phyloP scores from a whole-genome alignment of 2,888 invertebrate species.

The Drosophila kuntzei region DNA sequence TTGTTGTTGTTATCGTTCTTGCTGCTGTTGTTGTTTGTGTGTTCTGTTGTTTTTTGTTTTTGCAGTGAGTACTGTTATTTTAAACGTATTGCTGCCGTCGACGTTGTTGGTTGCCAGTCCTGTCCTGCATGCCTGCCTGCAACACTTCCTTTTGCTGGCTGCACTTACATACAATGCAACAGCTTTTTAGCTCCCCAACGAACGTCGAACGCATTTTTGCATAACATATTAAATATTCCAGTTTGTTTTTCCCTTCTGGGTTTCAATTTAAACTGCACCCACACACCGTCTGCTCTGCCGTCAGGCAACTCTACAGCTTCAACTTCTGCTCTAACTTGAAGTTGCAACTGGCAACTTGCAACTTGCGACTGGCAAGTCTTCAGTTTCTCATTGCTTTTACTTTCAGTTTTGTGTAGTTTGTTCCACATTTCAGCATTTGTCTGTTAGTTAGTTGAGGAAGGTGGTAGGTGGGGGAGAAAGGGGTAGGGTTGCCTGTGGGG shows the following conservation, averaged over 20 bases:
- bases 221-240: slow-evolving; percentile 80
- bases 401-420: slow-evolving; percentile 52
- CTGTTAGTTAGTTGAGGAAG: slow-evolving; percentile 29
- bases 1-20: slow-evolving; percentile 41
- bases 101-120: slow-evolving; percentile 6
- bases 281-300: slow-evolving; percentile 21
- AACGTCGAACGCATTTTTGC: slow-evolving; percentile 72
- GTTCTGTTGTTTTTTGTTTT: slow-evolving; percentile 28
- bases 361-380: slow-evolving; percentile 43
- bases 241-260: slow-evolving; percentile 71
- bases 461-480: neutral
- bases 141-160: slow-evolving; percentile 22
- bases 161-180: slow-evolving; percentile 37
- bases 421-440: slow-evolving; percentile 72
- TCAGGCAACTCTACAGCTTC: slow-evolving; percentile 45
- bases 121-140: slow-evolving; percentile 21
- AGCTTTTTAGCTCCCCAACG: slow-evolving; percentile 44
- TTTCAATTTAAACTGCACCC: slow-evolving; percentile 77
- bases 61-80: slow-evolving; percentile 70
- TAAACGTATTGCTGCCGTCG: slow-evolving; percentile 69
- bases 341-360: slow-evolving; percentile 37
- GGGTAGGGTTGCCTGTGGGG: slow-evolving; percentile 6
- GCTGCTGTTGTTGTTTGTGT: slow-evolving; percentile 22
- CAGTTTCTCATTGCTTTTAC: slow-evolving; percentile 66
- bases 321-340: slow-evolving; percentile 25